Evolutionary conservation across 2,888 invertebrate genomes (phyloP).

Genomic region (Ptychoptera contaminata): DNA sequence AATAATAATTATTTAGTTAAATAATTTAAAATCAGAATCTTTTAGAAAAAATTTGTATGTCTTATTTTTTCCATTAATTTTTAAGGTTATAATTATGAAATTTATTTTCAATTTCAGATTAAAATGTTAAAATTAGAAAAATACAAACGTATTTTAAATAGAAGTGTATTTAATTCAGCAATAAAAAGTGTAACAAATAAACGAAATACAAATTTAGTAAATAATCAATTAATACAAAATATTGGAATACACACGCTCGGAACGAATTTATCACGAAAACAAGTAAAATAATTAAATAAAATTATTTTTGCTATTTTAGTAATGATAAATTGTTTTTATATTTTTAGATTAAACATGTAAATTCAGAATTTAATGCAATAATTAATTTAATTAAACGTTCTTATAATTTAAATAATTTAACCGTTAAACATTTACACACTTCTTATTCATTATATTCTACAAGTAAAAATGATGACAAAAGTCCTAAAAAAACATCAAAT

Average conservation of each 20-base stretch:
- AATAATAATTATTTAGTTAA: too few relatives aligned
- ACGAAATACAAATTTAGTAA: background rate
- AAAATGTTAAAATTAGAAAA: conserved; percentile 4
- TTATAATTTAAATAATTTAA: conserved; percentile 11
- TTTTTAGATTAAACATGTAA: conserved; percentile 18
- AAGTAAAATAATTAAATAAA: background rate
- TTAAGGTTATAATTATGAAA: too few relatives aligned
- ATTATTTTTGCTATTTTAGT: background rate
- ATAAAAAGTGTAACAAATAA: background rate
- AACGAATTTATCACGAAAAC: background rate
- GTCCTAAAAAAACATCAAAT: background rate
- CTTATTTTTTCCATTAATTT: too few relatives aligned
- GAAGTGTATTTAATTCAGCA: conserved; percentile 2
- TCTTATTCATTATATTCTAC: background rate
- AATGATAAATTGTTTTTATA: too few relatives aligned
- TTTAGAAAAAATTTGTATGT: too few relatives aligned
- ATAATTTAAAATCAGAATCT: too few relatives aligned
- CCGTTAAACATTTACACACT: background rate
- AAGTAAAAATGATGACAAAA: background rate
- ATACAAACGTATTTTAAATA: conserved; percentile 4
- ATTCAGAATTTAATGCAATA: conserved; percentile 23
- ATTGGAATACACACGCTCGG: background rate
- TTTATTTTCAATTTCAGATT: too few relatives aligned
- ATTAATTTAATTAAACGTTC: conserved; percentile 22
- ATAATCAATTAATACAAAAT: background rate